These are phyloP conservation scores for Sphenopsis melanotis DNA, from an alignment of 2,797 vertebrate species.

Conservation along the genomic window DNA sequence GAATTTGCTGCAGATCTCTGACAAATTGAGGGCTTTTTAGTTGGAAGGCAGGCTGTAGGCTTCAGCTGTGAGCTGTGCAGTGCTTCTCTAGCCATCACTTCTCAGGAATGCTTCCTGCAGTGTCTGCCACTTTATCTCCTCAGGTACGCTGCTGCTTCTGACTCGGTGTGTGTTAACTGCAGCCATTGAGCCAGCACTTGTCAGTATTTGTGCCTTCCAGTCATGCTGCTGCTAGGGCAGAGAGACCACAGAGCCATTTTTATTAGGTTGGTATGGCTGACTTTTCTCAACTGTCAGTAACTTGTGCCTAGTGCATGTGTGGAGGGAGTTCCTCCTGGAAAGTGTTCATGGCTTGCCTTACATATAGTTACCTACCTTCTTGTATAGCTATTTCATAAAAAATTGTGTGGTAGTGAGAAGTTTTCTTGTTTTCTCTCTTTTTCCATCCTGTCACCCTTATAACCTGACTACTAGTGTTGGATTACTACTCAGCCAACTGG, in stretches of 20 bases:
- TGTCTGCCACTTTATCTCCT: not conserved
- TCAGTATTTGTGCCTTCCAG: not conserved
- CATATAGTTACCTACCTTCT: not conserved
- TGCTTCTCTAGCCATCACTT: not conserved
- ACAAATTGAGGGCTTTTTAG: not conserved
- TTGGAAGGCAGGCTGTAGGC: not conserved
- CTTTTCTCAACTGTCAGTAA: not conserved
- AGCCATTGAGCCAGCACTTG: not conserved
- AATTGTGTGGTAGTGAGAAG: not conserved
- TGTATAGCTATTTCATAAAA: not conserved
- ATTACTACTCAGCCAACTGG: not conserved
- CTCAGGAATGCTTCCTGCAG: not conserved
- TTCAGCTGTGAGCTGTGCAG: not conserved
- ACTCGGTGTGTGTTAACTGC: not conserved
- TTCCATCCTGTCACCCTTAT: not conserved
- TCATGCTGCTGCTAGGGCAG: not conserved
- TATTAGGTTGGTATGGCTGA: not conserved
- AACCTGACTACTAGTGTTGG: not conserved
- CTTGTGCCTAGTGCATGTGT: not conserved
- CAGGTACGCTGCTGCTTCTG: not conserved
- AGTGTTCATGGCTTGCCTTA: not conserved
- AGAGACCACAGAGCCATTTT: not conserved
- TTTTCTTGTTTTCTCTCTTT: not conserved
- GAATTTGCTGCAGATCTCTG: not conserved
- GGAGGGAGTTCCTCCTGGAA: not conserved